phyloP scores from a whole-genome alignment of 2,888 invertebrate species.

The Stenodera caucasica region DNA sequence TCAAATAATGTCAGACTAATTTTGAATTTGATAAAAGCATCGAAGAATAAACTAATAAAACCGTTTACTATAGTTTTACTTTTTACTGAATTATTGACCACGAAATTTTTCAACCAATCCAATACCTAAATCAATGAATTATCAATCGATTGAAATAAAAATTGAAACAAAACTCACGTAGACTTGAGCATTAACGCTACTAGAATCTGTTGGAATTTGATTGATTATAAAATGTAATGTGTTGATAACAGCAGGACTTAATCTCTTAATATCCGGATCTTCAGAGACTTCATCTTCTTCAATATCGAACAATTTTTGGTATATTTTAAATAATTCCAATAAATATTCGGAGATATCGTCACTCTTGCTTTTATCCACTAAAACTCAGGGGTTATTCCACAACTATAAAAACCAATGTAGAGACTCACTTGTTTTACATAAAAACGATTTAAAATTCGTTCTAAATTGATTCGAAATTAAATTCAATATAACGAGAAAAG shows the following conservation, averaged over 20 bases:
- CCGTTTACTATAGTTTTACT: slow-evolving; percentile 44
- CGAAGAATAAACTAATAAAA: slow-evolving; percentile 51
- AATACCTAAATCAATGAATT: slow-evolving; percentile 44
- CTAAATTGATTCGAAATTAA: slow-evolving; percentile 49
- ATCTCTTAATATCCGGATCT: slow-evolving; percentile 49
- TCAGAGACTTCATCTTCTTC: slow-evolving; percentile 45
- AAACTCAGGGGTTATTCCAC: neutral
- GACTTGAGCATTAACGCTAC: neutral
- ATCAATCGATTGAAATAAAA: neutral
- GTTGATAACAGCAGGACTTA: slow-evolving; percentile 42
- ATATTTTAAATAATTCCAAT: slow-evolving; percentile 42
- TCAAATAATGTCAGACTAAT: slow-evolving; percentile 52
- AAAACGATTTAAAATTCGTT: slow-evolving; percentile 53
- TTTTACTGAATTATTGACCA: slow-evolving; percentile 45
- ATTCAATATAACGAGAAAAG: slow-evolving; percentile 59
- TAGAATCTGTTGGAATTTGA: slow-evolving; percentile 37
- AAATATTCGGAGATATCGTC: slow-evolving; percentile 34
- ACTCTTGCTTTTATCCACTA: slow-evolving; percentile 30
- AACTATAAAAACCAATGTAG: slow-evolving; percentile 4
- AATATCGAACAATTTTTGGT: slow-evolving; percentile 48
- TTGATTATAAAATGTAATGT: slow-evolving; percentile 41
- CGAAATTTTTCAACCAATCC: slow-evolving; percentile 53
- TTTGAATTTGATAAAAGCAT: slow-evolving; percentile 50
- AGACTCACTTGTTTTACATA: slow-evolving; percentile 54
- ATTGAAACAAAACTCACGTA: neutral